phyloP scores from a whole-genome alignment of 2,797 vertebrate species.

The Alauda arvensis region DNA sequence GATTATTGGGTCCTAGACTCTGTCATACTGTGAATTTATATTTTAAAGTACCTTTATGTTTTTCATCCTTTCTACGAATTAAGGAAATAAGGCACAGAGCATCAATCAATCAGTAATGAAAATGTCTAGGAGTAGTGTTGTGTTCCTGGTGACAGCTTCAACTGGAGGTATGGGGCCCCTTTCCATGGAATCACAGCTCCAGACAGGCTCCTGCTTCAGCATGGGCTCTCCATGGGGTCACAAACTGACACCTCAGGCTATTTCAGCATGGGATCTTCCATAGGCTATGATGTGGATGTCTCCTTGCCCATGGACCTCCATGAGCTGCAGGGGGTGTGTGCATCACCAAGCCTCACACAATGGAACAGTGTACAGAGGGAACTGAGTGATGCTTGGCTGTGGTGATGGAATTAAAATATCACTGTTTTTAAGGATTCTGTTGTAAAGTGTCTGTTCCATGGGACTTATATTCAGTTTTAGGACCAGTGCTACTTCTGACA shows the following conservation, averaged over 20 bases:
- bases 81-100: neutral
- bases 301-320: neutral
- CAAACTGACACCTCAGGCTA: neutral
- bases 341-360: neutral
- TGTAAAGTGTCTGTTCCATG: neutral
- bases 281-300: accelerated
- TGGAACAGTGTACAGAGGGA: neutral
- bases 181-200: neutral
- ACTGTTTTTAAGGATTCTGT: neutral
- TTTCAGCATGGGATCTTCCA: neutral
- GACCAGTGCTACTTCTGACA: neutral
- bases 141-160: neutral
- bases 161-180: too few species aligned
- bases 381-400: neutral
- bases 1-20: neutral
- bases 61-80: neutral
- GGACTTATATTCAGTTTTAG: neutral
- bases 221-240: accelerated
- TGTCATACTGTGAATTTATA: neutral
- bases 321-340: neutral
- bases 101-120: neutral
- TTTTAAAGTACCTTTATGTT: neutral
- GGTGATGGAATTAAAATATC: neutral
- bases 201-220: neutral
- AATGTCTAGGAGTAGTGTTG: neutral